phyloP scores from a whole-genome alignment of 2,888 invertebrate species.

The Catocala fraxini region DNA sequence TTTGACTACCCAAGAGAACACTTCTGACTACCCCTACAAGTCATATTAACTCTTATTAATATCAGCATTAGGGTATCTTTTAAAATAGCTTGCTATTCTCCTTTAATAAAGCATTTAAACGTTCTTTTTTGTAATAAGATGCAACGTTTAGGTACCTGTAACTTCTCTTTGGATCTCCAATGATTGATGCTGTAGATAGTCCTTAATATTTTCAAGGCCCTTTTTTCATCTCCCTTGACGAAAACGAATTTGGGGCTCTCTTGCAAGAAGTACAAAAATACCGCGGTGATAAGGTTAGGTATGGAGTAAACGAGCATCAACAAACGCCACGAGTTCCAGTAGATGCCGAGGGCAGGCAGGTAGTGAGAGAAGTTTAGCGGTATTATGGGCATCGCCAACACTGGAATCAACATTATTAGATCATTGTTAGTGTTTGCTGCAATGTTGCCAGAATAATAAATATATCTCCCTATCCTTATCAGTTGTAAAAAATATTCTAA shows the following conservation, averaged over 20 bases:
- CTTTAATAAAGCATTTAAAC: too few relatives aligned
- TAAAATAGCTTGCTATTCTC: too few relatives aligned
- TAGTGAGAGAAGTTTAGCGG: conserved; percentile 81
- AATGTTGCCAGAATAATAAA: too few relatives aligned
- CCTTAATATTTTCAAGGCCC: conserved; percentile 81
- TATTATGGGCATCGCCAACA: conserved; percentile 89
- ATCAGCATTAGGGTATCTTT: too few relatives aligned
- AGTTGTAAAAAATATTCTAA: too few relatives aligned
- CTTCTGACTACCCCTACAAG: too few relatives aligned
- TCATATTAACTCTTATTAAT: too few relatives aligned
- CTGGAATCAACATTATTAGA: conserved; percentile 66
- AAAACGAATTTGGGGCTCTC: conserved; percentile 93
- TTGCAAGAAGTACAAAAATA: conserved; percentile 87
- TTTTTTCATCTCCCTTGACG: conserved; percentile 85
- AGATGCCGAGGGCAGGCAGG: conserved; percentile 76
- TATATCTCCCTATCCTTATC: too few relatives aligned
- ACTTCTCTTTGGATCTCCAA: conserved; percentile 49
- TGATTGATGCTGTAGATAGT: conserved; percentile 68
- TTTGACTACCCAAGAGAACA: too few relatives aligned
- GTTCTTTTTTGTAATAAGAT: too few relatives aligned
- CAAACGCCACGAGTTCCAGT: conserved; percentile 91
- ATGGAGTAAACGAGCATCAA: conserved; percentile 89
- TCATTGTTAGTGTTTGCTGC: too few relatives aligned
- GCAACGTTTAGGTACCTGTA: conserved; percentile 51
- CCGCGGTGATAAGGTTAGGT: conserved; percentile 88